Evolutionary conservation across 2,113 vertebrate genomes (phyloP).

Genomic region (Synodontis membranacea): DNA sequence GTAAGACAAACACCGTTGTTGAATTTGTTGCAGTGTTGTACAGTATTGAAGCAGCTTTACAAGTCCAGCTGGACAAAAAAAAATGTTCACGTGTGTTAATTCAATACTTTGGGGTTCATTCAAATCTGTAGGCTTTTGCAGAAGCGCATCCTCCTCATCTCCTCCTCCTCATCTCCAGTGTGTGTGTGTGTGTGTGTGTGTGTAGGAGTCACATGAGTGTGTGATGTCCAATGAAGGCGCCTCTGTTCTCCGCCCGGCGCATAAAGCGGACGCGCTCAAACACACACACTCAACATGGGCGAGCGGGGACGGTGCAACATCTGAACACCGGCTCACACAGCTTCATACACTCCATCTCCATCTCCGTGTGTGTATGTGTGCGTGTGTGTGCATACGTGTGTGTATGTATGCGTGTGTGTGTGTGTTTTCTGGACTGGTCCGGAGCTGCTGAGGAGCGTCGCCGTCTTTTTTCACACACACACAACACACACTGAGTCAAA

Average conservation of each 20-base stretch:
- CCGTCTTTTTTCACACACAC: constrained; percentile 7
- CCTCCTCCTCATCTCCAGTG: not conserved
- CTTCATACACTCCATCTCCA: constrained; percentile 1
- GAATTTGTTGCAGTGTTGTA: not conserved
- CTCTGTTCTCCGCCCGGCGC: not conserved
- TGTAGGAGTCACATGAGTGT: constrained; percentile 28
- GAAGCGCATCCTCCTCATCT: not conserved
- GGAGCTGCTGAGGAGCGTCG: constrained; percentile 16
- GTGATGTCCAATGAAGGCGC: constrained; percentile 21
- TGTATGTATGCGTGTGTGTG: not conserved
- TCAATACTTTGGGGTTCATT: not conserved
- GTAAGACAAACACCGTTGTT: not conserved
- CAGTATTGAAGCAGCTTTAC: not conserved
- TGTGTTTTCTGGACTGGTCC: not conserved
- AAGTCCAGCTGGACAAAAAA: not conserved
- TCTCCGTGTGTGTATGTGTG: not conserved
- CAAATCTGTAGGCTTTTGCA: not conserved
- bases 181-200: not conserved
- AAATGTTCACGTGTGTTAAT: not conserved
- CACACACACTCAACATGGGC: constrained; percentile 28
- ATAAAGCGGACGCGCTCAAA: constrained; percentile 16
- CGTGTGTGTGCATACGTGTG: not conserved
- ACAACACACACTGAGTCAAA: constrained; percentile 20
- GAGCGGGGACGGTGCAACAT: not conserved
- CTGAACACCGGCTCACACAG: constrained; percentile 24